A percentile compares a stretch with the other conserved stretches of the same genome.
These are phyloP conservation scores for Gasterosteus aculeatus DNA, from an alignment of 2,113 vertebrate species.

Conservation along the genomic window DNA sequence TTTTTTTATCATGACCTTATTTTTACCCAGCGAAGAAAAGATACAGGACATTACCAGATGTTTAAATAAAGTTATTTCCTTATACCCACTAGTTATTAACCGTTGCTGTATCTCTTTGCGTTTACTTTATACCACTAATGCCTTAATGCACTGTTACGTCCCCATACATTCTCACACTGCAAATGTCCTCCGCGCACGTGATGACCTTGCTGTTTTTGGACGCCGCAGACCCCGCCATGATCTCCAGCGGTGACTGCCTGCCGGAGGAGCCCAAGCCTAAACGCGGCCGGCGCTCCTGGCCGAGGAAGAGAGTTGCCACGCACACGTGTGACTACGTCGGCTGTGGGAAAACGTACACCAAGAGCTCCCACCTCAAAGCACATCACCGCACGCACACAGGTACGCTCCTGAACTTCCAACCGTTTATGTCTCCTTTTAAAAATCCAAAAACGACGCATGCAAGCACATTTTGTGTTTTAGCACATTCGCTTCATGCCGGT, in stretches of 20 bases:
- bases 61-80: background rate
- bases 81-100: background rate
- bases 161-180: background rate
- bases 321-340: slow-evolving; percentile 96
- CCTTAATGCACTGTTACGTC: background rate
- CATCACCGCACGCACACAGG: slow-evolving; percentile 99
- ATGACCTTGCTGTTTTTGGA: slow-evolving; percentile 65
- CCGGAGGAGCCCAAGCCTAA: slow-evolving; percentile 94
- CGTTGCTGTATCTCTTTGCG: background rate
- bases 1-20: slow-evolving; percentile 15
- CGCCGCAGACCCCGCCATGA: slow-evolving; percentile 86
- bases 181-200: background rate
- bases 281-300: slow-evolving; percentile 95
- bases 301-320: slow-evolving; percentile 93
- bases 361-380: slow-evolving; percentile 98
- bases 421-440: too few species aligned
- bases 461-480: background rate
- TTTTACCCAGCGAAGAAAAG: background rate
- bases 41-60: background rate
- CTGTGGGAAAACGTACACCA: slow-evolving; percentile 98
- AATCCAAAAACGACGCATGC: background rate
- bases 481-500: background rate
- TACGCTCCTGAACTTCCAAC: slow-evolving; percentile 60
- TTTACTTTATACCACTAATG: background rate
- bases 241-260: slow-evolving; percentile 84